phyloP scores from a whole-genome alignment of 2,888 invertebrate species.

The Drosophila gaucha region DNA sequence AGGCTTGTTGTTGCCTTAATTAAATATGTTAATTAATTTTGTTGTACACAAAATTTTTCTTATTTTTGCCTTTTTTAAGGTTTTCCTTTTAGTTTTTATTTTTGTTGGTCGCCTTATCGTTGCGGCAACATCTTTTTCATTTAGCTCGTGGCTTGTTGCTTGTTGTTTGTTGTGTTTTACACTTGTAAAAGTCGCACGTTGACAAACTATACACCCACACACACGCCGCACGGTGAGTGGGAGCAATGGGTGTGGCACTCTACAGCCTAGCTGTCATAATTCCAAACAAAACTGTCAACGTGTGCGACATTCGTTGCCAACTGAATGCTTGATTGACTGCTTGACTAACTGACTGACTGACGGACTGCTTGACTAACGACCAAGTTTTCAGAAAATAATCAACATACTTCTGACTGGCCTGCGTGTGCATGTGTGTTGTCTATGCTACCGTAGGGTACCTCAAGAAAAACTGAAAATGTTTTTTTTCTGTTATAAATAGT shows the following conservation, averaged over 20 bases:
- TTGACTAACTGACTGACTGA: not conserved
- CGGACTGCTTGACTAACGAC: conserved; percentile 29
- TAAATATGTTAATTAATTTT: conserved; percentile 71
- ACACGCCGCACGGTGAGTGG: not conserved
- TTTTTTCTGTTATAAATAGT: not conserved
- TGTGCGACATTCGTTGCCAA: conserved; percentile 30
- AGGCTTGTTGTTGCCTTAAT: conserved; percentile 38
- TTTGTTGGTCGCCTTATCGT: conserved; percentile 23
- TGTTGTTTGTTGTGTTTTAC: conserved; percentile 44
- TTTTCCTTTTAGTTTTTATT: not conserved
- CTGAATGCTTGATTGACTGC: conserved; percentile 3
- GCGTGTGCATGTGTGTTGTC: not conserved
- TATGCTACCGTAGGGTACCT: not conserved
- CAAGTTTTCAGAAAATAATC: conserved; percentile 7
- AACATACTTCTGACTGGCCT: not conserved
- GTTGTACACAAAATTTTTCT: conserved; percentile 23
- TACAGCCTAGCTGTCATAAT: conserved; percentile 54
- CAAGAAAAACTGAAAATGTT: not conserved
- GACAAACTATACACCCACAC: conserved; percentile 11
- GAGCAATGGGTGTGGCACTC: not conserved
- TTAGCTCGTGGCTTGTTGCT: conserved; percentile 35
- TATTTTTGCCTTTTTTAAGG: conserved; percentile 7
- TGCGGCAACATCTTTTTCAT: conserved; percentile 33
- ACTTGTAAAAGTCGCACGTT: conserved; percentile 51
- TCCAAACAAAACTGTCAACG: conserved; percentile 61